Evolutionary conservation across 2,797 vertebrate genomes (phyloP), one percentile per base, ranked within the genome.

Genomic region (Poecilia wingei): DNA sequence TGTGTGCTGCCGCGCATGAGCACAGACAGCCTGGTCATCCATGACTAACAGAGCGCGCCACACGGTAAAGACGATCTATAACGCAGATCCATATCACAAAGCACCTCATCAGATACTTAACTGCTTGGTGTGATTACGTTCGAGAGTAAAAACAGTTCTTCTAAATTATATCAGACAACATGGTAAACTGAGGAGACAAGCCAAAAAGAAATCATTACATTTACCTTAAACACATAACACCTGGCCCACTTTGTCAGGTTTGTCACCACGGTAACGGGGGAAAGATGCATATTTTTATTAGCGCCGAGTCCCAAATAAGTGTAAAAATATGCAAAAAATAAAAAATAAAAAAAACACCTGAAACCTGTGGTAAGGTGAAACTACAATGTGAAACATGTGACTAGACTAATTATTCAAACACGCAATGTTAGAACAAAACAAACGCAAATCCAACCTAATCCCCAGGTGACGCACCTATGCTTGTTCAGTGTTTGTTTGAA

Each of bases 61-160:
- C 82, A 78, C 57, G 76, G 83, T 73, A 76, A 76, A 70, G 75
- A 33, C 47, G 1, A 92, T 92, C 89, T 78, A 83, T 91, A 87
- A 82, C 39, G 25, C 66, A 69, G 66, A 89, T 92, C 88, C 76
- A 86, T 86, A 78, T 73, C 43, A 82, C 73, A 75, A 77, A 82
- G 87, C 76, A 82, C 51, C 12, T 22, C 77, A 80, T 14, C 43
- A 4, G 77, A 82, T 84, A 81, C 55, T 79, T 80, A 69, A 43
- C 36, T 74, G 79, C 77, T 64, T 4, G 18, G 39, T n/a, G 75
- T 33, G 53, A 14, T 41, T 43, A 69, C 10, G 22, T 43, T 69
- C 2, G 39, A 41, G 36, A 70, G 43, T 2, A 43, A 43, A 25
- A 69, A 69, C 41, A n/a, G 25, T 43, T 25, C 68, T 39, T 22